These are phyloP conservation scores for Pica pica DNA, from an alignment of 2,113 vertebrate species.

Conservation along the genomic window DNA sequence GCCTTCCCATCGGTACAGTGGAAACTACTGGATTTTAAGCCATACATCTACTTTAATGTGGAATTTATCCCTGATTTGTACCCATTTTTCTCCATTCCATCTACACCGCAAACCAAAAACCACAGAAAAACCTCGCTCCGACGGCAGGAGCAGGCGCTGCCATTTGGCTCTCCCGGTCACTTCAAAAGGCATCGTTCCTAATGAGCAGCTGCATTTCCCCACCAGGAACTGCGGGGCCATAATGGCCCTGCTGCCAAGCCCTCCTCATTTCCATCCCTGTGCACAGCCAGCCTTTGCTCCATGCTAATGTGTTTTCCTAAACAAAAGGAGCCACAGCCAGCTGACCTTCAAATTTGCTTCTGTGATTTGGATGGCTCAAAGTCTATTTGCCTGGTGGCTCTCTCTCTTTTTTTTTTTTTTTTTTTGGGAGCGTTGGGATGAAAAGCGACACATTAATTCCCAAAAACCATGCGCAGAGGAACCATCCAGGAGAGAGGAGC, in stretches of 20 bases:
- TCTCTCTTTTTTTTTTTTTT: not conserved
- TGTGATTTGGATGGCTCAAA: not conserved
- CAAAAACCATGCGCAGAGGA: not conserved
- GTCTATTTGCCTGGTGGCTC: not conserved
- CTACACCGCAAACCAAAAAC: not conserved
- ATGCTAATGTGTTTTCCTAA: conserved; percentile 31
- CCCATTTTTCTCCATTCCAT: not conserved
- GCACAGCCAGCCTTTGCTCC: conserved; percentile 26
- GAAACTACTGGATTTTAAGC: not conserved
- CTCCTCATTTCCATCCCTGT: conserved; percentile 63
- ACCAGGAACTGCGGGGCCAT: conserved; percentile 15
- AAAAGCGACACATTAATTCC: not conserved
- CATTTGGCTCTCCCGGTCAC: conserved; percentile 52
- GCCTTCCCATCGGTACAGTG: rapidly evolving
- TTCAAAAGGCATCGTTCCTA: conserved; percentile 59
- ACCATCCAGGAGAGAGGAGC: not conserved
- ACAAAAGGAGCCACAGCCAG: conserved; percentile 37
- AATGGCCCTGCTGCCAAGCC: conserved; percentile 9
- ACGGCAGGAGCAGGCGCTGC: not conserved
- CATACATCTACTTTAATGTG: rapidly evolving
- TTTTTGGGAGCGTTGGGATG: not conserved
- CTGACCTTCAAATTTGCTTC: conserved; percentile 40
- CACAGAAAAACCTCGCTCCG: not conserved
- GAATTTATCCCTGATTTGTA: not conserved
- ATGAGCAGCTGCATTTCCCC: conserved; percentile 70